A percentile compares a stretch with the other conserved stretches of the same genome.
phyloP scores from a whole-genome alignment of 2,888 invertebrate species.

The Zaprionus bogoriensis region DNA sequence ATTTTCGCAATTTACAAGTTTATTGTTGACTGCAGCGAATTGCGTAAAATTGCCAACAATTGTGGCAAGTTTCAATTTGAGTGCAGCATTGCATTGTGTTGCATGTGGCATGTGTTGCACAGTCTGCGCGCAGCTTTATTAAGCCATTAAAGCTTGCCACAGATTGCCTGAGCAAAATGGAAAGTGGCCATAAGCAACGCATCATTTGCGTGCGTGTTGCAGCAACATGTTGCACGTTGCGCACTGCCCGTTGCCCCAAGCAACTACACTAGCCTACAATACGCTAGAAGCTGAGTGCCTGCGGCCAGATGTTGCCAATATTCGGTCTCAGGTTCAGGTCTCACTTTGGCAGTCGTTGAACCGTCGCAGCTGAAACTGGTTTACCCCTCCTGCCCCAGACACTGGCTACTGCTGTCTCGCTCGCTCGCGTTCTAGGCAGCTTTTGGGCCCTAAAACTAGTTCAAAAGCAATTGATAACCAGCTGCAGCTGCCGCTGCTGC shows the following conservation, averaged over 20 bases:
- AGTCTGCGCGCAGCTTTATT: slow-evolving; percentile 35
- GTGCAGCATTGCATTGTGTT: slow-evolving; percentile 8
- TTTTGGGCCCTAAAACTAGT: slow-evolving; percentile 61
- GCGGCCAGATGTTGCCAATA: slow-evolving; percentile 62
- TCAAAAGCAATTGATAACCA: slow-evolving; percentile 63
- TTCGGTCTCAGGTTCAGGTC: slow-evolving; percentile 44
- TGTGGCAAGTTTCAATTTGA: slow-evolving; percentile 76
- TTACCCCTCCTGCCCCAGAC: slow-evolving; percentile 33
- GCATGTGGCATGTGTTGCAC: slow-evolving; percentile 5
- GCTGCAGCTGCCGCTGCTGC: slow-evolving; percentile 15
- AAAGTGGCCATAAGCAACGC: slow-evolving; percentile 37
- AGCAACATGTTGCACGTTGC: slow-evolving; percentile 16
- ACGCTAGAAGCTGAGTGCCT: slow-evolving; percentile 20
- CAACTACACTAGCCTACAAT: neutral
- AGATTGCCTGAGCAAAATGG: slow-evolving; percentile 28
- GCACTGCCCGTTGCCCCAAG: neutral
- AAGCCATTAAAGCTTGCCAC: slow-evolving; percentile 46
- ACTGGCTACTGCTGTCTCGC: slow-evolving; percentile 12
- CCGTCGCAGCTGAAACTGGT: slow-evolving; percentile 52
- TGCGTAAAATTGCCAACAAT: slow-evolving; percentile 74
- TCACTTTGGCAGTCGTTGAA: slow-evolving; percentile 59
- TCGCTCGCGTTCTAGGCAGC: slow-evolving; percentile 33
- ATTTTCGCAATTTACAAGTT: slow-evolving; percentile 63
- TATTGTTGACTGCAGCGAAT: slow-evolving; percentile 76
- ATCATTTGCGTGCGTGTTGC: slow-evolving; percentile 17